Evolutionary conservation across 2,113 vertebrate species (phyloP), one percentile per base, ranked within the genome.

Genomic region (Dissostichus mawsoni): DNA sequence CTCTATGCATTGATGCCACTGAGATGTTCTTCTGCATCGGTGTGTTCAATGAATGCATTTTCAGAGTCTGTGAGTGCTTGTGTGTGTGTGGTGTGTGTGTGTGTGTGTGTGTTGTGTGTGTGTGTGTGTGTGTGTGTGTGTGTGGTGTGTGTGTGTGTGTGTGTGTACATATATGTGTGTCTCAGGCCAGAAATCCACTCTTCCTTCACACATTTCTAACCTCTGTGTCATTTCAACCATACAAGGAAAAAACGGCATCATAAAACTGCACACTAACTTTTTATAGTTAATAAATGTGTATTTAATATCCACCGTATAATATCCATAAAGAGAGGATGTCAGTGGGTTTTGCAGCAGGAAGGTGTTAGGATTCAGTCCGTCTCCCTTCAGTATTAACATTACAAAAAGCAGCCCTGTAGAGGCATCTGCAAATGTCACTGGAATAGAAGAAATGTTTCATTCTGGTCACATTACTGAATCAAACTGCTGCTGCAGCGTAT

Each of bases 31-130:
- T 53, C 48, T 13, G 12, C 16, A 14, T 14, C 12, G 17, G 25
- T 17, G 4, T 45, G 41, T 52, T 62, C 66, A 51, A 45, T 23
- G 14, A 62, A 78, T 79, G 36, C 44, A 29, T 48, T 69, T 51
- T n/a, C 20, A 11, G 12, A 52, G 16, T 6, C 12, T 17, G 50
- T 51, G 16, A 6, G 16, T 16, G 16, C 16, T 51, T 16, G 16
- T 14, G 16, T 51, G 13, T 51, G 48, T 48, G 36, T 36, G 36
- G n/a, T 67, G 64, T 58, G 52, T 9, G 18, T 50, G 12, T 36
- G 4, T 53, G 50, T 6, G 5, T 16, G 16, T 6, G 18, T 17
- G 14, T 17, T 51, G 50, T 14, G 36, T 48, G 47, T 48, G n/a
- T n/a, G n/a, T 48, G 4, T 14, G 16, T 6, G 17, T 17, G 48